These are phyloP conservation scores for Chinchilla lanigera DNA, from an alignment of 2,113 vertebrate genomes.

Conservation along the genomic window DNA sequence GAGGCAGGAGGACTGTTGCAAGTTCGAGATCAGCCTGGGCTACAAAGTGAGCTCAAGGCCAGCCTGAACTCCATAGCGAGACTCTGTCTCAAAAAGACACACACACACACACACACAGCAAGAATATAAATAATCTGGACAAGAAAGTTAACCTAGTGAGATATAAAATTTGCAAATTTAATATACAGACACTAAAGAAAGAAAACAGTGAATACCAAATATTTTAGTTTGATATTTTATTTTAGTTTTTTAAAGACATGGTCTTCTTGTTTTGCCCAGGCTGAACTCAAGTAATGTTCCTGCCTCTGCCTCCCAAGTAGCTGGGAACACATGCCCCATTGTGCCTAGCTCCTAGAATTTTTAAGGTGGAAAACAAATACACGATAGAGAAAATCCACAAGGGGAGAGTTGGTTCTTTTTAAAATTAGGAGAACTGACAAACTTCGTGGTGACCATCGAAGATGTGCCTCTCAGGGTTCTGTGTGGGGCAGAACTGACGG, in stretches of 20 bases:
- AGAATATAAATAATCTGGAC: background rate
- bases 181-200: background rate
- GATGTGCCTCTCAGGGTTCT: background rate
- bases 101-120: too few relatives aligned
- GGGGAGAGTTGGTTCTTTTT: background rate
- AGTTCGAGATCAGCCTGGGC: too few relatives aligned
- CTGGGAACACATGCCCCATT: background rate
- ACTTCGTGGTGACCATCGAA: background rate
- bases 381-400: background rate
- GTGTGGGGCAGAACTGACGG: background rate
- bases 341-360: background rate
- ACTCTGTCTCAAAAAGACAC: too few relatives aligned
- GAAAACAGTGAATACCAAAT: background rate
- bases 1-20: too few relatives aligned
- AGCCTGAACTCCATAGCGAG: too few relatives aligned
- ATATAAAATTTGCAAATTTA: too few relatives aligned
- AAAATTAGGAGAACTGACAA: slow-evolving; percentile 8
- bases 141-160: slow-evolving; percentile 28
- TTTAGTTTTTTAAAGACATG: background rate
- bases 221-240: background rate
- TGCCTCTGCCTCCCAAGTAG: background rate
- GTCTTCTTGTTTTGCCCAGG: background rate
- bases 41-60: too few relatives aligned
- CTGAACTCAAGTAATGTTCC: background rate
- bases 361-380: background rate